Evolutionary conservation across 2,113 vertebrate genomes (phyloP).

Genomic region (Oreotragus oreotragus): DNA sequence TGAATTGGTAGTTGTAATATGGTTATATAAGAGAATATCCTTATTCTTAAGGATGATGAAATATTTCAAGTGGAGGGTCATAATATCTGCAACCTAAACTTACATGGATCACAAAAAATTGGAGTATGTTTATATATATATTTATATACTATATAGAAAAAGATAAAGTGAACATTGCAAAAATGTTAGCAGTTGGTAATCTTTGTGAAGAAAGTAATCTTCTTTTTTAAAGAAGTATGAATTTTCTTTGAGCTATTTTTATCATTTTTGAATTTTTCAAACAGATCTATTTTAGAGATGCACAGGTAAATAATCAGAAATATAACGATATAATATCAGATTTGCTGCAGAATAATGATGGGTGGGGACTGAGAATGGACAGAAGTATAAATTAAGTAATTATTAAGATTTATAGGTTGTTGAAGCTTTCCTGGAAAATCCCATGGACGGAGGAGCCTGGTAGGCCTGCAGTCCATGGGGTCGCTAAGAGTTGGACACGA

Average conservation of each 20-base stretch:
- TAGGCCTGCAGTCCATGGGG: too few relatives aligned
- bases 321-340: background rate
- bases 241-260: background rate
- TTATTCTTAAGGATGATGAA: conserved; percentile 3
- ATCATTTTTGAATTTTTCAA: background rate
- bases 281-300: background rate
- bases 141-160: background rate
- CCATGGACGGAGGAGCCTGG: too few relatives aligned
- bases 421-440: background rate
- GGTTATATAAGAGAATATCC: background rate
- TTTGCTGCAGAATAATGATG: background rate
- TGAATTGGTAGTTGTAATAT: background rate
- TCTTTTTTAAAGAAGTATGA: background rate
- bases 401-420: background rate
- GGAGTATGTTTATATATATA: background rate
- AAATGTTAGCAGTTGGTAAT: background rate
- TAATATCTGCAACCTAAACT: background rate
- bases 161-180: background rate
- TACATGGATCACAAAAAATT: background rate
- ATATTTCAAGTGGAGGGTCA: background rate
- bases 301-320: background rate
- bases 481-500: too few relatives aligned
- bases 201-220: background rate
- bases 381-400: conserved; percentile 27
- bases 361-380: background rate